phyloP scores from a whole-genome alignment of 1,140 invertebrate species.

The Plodia interpunctella region DNA sequence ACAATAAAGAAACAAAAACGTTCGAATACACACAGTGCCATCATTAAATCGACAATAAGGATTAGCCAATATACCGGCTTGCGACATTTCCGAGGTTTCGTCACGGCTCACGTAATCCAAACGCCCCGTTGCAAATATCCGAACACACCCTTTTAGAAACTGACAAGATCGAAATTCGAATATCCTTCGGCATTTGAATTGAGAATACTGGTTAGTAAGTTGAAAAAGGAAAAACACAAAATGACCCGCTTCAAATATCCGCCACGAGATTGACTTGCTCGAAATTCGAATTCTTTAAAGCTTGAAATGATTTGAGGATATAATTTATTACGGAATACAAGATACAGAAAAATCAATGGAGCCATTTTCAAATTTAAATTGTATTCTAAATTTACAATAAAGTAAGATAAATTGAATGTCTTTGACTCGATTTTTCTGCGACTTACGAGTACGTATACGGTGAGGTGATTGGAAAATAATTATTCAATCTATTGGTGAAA shows the following conservation, averaged over 20 bases:
- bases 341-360: no score
- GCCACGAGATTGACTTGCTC: slow-evolving; percentile 1
- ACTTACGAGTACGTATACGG: no score
- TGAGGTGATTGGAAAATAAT: no score
- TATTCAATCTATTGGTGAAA: no score
- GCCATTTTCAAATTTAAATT: no score
- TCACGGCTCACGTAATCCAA: slow-evolving; percentile 4
- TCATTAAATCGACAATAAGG: slow-evolving; percentile 9
- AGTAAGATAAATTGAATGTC: no score
- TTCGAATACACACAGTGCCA: slow-evolving; percentile 1
- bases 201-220: not conserved
- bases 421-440: no score
- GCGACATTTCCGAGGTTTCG: slow-evolving; percentile 10
- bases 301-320: not conserved
- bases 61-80: slow-evolving; percentile 4
- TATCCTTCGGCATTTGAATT: not conserved
- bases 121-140: slow-evolving; percentile 10
- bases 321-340: no score
- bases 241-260: not conserved
- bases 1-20: slow-evolving; percentile 3
- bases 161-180: not conserved
- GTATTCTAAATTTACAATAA: no score
- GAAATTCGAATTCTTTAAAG: not conserved
- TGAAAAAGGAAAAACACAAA: not conserved
- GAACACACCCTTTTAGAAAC: slow-evolving; percentile 11